These are phyloP conservation scores for Ctenomys sociabilis DNA, from an alignment of 2,113 vertebrate genomes.

Conservation along the genomic window DNA sequence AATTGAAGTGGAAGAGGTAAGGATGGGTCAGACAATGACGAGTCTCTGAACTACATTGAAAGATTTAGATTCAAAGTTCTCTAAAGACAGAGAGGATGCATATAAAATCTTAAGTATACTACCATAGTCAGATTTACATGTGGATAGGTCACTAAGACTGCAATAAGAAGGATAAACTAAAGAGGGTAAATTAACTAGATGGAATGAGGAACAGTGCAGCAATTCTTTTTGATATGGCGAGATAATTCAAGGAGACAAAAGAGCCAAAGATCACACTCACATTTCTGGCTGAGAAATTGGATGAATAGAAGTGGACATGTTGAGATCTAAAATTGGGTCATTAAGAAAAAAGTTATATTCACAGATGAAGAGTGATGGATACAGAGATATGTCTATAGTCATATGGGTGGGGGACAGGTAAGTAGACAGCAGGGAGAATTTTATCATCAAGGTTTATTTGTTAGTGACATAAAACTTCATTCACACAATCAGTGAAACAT, in stretches of 20 bases:
- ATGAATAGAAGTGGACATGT: background rate
- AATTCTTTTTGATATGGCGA: background rate
- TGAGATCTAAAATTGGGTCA: background rate
- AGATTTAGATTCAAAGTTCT: background rate
- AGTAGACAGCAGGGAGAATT: background rate
- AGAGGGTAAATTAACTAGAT: background rate
- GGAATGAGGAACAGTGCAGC: background rate
- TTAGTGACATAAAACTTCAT: constrained; percentile 1
- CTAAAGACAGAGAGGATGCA: background rate
- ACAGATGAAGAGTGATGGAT: background rate
- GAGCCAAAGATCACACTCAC: background rate
- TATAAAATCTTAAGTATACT: background rate
- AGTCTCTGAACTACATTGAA: background rate
- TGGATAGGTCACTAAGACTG: background rate
- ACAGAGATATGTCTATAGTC: background rate
- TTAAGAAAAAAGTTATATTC: background rate
- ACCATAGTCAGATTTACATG: background rate
- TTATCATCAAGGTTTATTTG: background rate
- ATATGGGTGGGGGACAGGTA: background rate
- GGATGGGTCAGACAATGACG: background rate
- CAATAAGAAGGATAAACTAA: background rate
- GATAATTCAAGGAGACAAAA: background rate
- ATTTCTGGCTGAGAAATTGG: background rate
- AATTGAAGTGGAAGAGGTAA: background rate
- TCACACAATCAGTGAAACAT: background rate